These are phyloP conservation scores for Odontesthes bonariensis DNA, from an alignment of 2,113 vertebrate species.

Conservation along the genomic window DNA sequence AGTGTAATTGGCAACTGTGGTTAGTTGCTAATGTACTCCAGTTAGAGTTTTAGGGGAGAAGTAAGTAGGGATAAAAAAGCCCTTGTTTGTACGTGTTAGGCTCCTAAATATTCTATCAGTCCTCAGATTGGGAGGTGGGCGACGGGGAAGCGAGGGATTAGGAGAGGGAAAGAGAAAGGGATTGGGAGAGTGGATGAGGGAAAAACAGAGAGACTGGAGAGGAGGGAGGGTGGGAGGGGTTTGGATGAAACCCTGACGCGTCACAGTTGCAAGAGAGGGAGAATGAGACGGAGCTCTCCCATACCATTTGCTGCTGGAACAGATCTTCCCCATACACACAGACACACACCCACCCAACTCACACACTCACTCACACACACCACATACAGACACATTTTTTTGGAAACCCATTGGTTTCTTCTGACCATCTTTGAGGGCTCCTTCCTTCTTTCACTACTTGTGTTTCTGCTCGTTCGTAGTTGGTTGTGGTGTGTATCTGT, in stretches of 20 bases:
- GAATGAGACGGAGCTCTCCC: constrained; percentile 50
- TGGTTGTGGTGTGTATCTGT: constrained; percentile 57
- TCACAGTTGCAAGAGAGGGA: constrained; percentile 65
- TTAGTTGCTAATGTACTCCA: no score
- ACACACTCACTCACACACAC: constrained; percentile 24
- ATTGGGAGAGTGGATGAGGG: constrained; percentile 54
- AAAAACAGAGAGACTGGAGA: constrained; percentile 35
- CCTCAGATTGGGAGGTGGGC: constrained; percentile 54
- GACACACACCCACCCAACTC: constrained; percentile 36
- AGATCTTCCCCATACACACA: constrained; percentile 64
- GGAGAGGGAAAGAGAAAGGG: constrained; percentile 46
- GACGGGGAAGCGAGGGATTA: constrained; percentile 61
- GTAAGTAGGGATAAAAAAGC: no score
- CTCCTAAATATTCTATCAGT: constrained; percentile 53
- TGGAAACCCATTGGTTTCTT: constrained; percentile 44
- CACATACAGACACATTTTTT: constrained; percentile 43
- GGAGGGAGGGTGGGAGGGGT: constrained; percentile 64
- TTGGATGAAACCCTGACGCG: constrained; percentile 65
- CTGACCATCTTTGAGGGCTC: constrained; percentile 40
- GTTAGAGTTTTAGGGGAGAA: not conserved
- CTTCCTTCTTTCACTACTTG: constrained; percentile 51
- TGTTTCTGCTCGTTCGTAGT: constrained; percentile 60
- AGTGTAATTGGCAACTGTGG: not conserved
- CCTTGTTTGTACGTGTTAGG: constrained; percentile 9
- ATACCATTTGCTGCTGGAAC: constrained; percentile 48